Base-by-base conservation (phyloP, 1,140 invertebrate genomes). In the Littorina saxatilis region DNA sequence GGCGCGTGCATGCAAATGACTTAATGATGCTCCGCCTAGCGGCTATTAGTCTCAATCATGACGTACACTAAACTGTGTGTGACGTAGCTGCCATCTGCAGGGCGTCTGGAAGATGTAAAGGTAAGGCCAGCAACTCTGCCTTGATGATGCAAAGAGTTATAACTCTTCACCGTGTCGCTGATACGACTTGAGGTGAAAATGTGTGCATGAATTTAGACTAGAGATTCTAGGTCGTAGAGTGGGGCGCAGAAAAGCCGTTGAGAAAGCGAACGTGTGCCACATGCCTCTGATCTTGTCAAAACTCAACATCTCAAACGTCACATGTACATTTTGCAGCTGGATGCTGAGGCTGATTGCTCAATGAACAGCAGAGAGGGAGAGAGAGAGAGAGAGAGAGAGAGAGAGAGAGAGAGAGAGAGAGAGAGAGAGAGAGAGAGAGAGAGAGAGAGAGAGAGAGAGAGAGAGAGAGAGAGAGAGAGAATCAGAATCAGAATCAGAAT, bases 1-100 rank as follows among this genome's bases (percentile, higher is more conserved):
- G 76, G 76, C 76, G 55, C 76, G 76, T 63, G 76, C 52, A 78
- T 78, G 76, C 76, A 78, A 78, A 78, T 63, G 76, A 78, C 76
- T 78, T 78, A 58, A 61, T 63, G 76, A 78, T 78, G 76, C 76
- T 55, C 58, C 55, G 55, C 39, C 23, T 61, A 61, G 55, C 55
- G 35, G 35, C 76, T 27, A 78, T 78, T 78, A 78, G 76, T 78
- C 76, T 78, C 66, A 78, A 78, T 78, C 76, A 78, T 63, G 76
- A 78, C 76, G 76, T 78, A 63, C 55, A 78, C 76, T 32, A 55
- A 78, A 78, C 76, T 78, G 58, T 63, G 76, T 58, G 76, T 78
- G 76, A 78, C 76, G 76, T 63, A 63, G 76, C 76, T 78, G 76
- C 76, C 76, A 78, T 78, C 76, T 78, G 76, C 55, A n/a, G 27